Evolutionary conservation across 2,888 invertebrate species (phyloP).

Genomic region (Heliconius sara): DNA sequence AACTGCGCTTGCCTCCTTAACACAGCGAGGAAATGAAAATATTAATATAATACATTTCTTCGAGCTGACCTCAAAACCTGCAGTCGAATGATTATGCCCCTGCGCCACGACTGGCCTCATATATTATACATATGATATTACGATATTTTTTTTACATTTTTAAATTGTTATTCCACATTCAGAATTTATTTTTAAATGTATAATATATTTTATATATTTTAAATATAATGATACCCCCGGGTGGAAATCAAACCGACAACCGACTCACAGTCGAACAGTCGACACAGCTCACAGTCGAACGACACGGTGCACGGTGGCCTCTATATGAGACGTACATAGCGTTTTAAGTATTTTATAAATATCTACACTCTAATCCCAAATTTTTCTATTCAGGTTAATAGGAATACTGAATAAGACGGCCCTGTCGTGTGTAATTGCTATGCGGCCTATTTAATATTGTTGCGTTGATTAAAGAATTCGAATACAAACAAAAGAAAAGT

Average conservation of each 20-base stretch:
- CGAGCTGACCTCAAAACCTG: too few species aligned
- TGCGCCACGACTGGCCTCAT: too few species aligned
- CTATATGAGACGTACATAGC: neutral
- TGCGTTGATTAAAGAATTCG: neutral
- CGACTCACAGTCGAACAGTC: too few species aligned
- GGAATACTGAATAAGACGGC: slow-evolving; percentile 3
- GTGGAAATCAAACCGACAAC: neutral
- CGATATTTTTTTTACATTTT: too few species aligned
- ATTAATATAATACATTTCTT: neutral
- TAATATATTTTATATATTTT: too few species aligned
- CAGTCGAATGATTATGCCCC: too few species aligned
- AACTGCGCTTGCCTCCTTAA: neutral
- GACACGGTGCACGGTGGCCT: neutral
- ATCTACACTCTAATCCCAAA: neutral
- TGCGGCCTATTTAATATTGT: neutral
- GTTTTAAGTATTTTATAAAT: slow-evolving; percentile 16
- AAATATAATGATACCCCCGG: neutral
- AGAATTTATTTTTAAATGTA: too few species aligned
- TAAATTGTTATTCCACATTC: too few species aligned
- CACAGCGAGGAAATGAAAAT: neutral
- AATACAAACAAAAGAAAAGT: neutral
- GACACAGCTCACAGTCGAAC: neutral
- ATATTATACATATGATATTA: too few species aligned
- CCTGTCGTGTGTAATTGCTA: neutral
- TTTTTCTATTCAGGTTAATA: slow-evolving; percentile 18